Conservation (phyloP, 1,140 invertebrate species). For the Coelopa frigida region DNA sequence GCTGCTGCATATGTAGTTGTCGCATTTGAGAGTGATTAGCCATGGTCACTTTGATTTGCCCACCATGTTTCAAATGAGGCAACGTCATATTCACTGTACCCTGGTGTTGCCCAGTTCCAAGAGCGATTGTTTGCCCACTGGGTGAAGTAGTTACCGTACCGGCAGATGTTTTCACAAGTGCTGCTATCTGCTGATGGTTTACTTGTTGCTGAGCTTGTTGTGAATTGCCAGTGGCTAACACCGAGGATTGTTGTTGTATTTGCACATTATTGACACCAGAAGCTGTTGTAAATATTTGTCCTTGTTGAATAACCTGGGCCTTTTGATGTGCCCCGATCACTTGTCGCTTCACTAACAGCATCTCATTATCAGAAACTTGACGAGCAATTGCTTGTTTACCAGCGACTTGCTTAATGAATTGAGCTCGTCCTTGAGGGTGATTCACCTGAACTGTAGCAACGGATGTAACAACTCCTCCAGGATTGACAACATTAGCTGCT, state of each 20-base stretch:
- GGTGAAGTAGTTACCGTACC: conserved; percentile 45
- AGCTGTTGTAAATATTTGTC: conserved; percentile 32
- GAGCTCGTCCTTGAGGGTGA: conserved; percentile 27
- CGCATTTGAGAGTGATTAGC: conserved; percentile 58
- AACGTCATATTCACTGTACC: conserved; percentile 45
- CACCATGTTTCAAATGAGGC: conserved; percentile 38
- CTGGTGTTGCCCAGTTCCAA: conserved; percentile 18
- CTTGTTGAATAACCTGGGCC: conserved; percentile 46
- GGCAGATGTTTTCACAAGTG: conserved; percentile 43
- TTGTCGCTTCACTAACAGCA: conserved; percentile 64
- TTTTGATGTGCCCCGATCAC: conserved; percentile 44
- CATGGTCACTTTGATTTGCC: conserved; percentile 50
- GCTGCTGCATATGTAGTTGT: conserved; percentile 60
- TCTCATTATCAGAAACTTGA: conserved; percentile 51
- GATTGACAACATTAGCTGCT: conserved; percentile 14
- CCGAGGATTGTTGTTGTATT: conserved; percentile 21
- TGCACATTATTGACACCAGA: conserved; percentile 11
- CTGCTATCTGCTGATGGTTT: conserved; percentile 37
- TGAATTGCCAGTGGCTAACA: background rate
- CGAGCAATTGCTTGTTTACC: conserved; percentile 47
- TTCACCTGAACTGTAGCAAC: conserved; percentile 35
- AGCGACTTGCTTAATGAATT: conserved; percentile 44
- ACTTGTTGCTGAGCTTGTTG: conserved; percentile 29
- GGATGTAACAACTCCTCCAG: conserved; percentile 24
- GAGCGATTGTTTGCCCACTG: conserved; percentile 41